Conservation (phyloP, 1,140 invertebrate species). For the Ceratosolen fusciceps region DNA sequence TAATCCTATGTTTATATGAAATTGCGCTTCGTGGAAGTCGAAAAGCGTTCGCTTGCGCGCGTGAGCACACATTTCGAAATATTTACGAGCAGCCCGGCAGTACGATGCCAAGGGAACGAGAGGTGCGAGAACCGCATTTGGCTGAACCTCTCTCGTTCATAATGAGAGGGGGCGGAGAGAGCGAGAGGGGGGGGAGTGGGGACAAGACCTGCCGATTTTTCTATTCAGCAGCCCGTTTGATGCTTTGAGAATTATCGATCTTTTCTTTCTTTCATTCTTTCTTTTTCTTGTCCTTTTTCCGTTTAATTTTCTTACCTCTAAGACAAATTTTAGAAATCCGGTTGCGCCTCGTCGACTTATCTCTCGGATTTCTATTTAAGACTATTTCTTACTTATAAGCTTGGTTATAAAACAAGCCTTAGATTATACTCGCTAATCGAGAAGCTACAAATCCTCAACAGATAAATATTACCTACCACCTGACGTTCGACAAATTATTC, state of each 20-base stretch:
- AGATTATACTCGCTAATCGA: background rate
- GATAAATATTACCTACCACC: background rate
- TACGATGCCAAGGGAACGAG: background rate
- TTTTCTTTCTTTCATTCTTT: too few relatives aligned
- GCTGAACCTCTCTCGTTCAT: background rate
- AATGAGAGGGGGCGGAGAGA: background rate
- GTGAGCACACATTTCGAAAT: too few relatives aligned
- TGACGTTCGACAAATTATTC: background rate
- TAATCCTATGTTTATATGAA: slow-evolving; percentile 53
- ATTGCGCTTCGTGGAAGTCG: slow-evolving; percentile 54
- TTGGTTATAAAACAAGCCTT: background rate
- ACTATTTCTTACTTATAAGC: background rate
- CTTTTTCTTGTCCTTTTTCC: too few relatives aligned
- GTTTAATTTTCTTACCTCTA: too few relatives aligned
- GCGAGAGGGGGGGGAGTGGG: background rate
- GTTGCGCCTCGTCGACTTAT: background rate
- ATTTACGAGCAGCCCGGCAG: slow-evolving; percentile 34
- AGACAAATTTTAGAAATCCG: background rate
- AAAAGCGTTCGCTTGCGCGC: slow-evolving; percentile 24
- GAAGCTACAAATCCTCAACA: background rate
- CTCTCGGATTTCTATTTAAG: background rate
- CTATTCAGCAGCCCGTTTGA: slow-evolving; percentile 1
- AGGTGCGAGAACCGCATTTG: background rate
- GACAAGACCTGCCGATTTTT: slow-evolving; percentile 26
- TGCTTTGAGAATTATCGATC: slow-evolving; percentile 1